A percentile compares a stretch with the other conserved stretches of the same genome.
Conservation (phyloP, 2,888 invertebrate genomes). For the Sialis lutaria region DNA sequence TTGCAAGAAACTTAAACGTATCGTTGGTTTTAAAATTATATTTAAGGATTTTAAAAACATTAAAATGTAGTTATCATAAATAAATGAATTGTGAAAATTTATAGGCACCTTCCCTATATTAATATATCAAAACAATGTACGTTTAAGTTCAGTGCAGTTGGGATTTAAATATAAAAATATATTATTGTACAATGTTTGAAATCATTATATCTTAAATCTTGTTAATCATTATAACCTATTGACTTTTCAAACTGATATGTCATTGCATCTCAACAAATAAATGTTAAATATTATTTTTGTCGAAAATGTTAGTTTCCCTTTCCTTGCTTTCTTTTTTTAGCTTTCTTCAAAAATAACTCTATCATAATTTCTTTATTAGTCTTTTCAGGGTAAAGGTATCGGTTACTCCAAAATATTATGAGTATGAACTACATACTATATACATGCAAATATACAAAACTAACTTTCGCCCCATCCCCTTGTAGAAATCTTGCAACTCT, state of each 20-base stretch:
- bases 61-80: too few relatives aligned
- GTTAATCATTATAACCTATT: conserved; percentile 2
- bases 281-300: neutral
- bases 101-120: too few relatives aligned
- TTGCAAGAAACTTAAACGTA: neutral
- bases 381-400: too few relatives aligned
- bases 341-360: neutral
- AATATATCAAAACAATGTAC: too few relatives aligned
- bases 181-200: neutral
- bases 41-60: too few relatives aligned
- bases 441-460: too few relatives aligned
- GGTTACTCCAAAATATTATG: too few relatives aligned
- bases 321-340: neutral
- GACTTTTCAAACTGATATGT: conserved; percentile 3
- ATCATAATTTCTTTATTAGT: too few relatives aligned
- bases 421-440: too few relatives aligned
- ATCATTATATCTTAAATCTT: neutral
- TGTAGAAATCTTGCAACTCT: too few relatives aligned
- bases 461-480: too few relatives aligned
- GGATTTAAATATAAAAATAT: neutral
- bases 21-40: neutral
- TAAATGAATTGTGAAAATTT: too few relatives aligned
- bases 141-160: neutral
- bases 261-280: conserved; percentile 4
- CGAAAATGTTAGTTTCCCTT: neutral